Evolutionary conservation across 2,797 vertebrate species (phyloP), one percentile per base, ranked within the genome.

Genomic region (Aselliscus stoliczkanus): DNA sequence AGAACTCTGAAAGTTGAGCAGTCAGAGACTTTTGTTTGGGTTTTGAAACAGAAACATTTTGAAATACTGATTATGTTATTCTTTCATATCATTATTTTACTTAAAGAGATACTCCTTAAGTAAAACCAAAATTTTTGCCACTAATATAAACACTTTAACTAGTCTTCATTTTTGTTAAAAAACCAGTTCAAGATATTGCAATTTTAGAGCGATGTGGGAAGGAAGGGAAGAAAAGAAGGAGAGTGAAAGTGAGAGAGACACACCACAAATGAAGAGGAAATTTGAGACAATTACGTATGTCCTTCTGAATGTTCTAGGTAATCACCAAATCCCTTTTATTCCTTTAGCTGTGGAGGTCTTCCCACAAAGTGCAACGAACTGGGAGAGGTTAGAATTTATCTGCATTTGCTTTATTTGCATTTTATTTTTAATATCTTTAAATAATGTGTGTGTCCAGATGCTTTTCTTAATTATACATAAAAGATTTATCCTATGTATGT

Each of bases 1-100:
- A 89, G 96, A 98, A 97, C 42, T 62, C 97, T 90, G 97, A 93
- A 97, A 97, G 21, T 54, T 93, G 90, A 88, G 17, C 60, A 89
- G 95, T 89, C 37, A 60, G 87, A 95, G 34, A 11, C 47, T 82
- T 88, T 27, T 15, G 77, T 90, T 50, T 83, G 65, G 27, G 8
- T 84, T 97, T 94, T 82, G 83, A 90, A 84, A 90, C 14, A 88
- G 29, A 72, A 92, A 75, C 75, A 90, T 97, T 97, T 94, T 94
- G 93, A 94, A 97, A 88, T 58, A 79, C 81, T 77, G 70, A 86
- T 17, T 67, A 4, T 89, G 88, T 95, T 92, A 75, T 79, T 58
- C 9, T 97, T 96, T 88, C 37, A 73, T 72, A 4, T 31, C 73
- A 93, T 93, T 90, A 37, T 93, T 97, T 96, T 88, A 88, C 29